Evolutionary conservation across 2,797 vertebrate species (phyloP), one percentile per base, ranked within the genome.

Genomic region (Pogonophryne albipinna): DNA sequence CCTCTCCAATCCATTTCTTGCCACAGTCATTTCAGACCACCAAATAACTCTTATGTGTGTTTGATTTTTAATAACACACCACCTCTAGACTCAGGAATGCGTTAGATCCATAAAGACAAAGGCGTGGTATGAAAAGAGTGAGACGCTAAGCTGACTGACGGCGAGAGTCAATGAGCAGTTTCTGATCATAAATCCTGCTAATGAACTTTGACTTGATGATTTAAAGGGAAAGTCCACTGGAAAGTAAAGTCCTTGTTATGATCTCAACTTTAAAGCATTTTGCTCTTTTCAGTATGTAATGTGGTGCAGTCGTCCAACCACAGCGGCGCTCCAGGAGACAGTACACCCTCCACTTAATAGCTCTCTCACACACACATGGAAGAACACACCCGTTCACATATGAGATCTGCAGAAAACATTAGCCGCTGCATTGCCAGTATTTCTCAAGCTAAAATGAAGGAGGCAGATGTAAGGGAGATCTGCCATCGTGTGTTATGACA

Each of bases 51-150:
- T 41, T 41, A 66, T 59, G 63, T 80, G 79, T 27, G n/a, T 90
- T 85, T 88, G 79, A 91, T 89, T 90, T 87, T 87, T 91, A 93
- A 93, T 91, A 85, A 92, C 89, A 90, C 74, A 82, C 80, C 83
- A 74, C 83, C 83, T 89, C 78, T 75, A 31, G 67, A 80, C 76
- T 84, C 44, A 85, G 89, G 92, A 92, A 93, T 93, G 90, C 57
- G 77, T 89, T 71, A 73, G 87, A 91, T 90, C 83, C 80, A 46
- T 77, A 66, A 83, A 80, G 80, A 85, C 75, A 70, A 83, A 90
- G 86, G 88, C 45, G 88, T 78, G 79, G 84, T 57, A 2, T 46
- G 53, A 63, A 65, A 19, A 34, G 67, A 71, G 51, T 0, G 27
- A 62, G 76, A 60, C 41, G 8, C 50, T 42, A 46, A 60, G 55